Conservation (phyloP, 1,140 invertebrate species). For the Microplitis demolitor region DNA sequence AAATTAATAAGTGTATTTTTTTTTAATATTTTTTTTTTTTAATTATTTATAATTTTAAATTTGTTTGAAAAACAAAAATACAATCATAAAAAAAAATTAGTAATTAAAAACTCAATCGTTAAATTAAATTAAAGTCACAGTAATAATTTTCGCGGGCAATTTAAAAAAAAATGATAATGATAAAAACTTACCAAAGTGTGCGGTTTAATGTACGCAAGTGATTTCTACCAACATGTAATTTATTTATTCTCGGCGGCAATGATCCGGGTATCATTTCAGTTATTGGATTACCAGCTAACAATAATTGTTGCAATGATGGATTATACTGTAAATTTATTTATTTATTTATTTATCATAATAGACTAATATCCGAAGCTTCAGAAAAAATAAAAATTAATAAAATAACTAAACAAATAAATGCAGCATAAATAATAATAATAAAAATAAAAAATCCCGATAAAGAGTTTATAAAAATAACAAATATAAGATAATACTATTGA, state of each 20-base stretch:
- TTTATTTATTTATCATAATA: too few species aligned
- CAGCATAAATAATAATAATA: background rate
- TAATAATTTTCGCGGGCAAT: too few species aligned
- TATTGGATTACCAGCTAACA: slow-evolving; percentile 75
- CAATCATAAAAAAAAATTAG: too few species aligned
- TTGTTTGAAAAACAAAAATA: too few species aligned
- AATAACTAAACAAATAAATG: background rate
- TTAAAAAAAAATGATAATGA: too few species aligned
- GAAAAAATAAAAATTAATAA: slow-evolving; percentile 12
- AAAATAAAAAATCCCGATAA: background rate
- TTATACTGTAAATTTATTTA: slow-evolving; percentile 64
- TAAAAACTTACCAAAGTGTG: slow-evolving; percentile 64
- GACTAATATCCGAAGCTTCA: too few species aligned
- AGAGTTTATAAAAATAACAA: background rate
- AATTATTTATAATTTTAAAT: too few species aligned
- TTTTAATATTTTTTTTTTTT: too few species aligned
- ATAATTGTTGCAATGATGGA: slow-evolving; percentile 69
- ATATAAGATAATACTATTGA: background rate
- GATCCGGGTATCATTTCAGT: slow-evolving; percentile 70
- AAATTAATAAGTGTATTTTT: too few species aligned
- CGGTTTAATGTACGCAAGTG: slow-evolving; percentile 74
- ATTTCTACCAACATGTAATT: slow-evolving; percentile 75
- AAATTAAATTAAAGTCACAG: too few species aligned
- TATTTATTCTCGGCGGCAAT: slow-evolving; percentile 68
- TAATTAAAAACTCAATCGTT: too few species aligned